Base-by-base conservation (phyloP, 2,797 vertebrate species). In the Catharus ustulatus region DNA sequence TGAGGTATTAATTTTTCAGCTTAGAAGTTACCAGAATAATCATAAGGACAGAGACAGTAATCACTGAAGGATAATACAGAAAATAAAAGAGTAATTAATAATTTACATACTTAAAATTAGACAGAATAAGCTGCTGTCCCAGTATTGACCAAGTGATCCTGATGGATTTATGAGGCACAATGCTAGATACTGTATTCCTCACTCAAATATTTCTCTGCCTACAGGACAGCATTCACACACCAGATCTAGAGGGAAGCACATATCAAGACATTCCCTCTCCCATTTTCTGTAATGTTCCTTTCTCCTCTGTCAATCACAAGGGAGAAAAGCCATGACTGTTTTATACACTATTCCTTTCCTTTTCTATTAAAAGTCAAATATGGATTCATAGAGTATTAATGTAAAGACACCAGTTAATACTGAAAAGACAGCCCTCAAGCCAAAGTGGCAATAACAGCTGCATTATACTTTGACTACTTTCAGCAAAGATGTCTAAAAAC, bases 401-500 rank as follows among this genome's bases (percentile, higher is more conserved):
- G 15, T 45, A 61, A 73, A 81, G 66, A 68, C 46, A 76, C 2
- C 22, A 24, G 20, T 34, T 73, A 90, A 79, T 42, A 77, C 12
- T 34, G 32, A 54, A 93, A 93, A 81, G 61, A 61, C 5, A 61
- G 40, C 64, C 29, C 13, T 71, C 51, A 82, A 84, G 84, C 20
- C 3, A 8, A 23, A 69, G 21, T 29, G 46, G 23, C 22, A 84
- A n/a, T 73, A 89, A 16, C 46, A 59, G 61, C 22, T 73, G 36
- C 61, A 84, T 71, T 52, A 72, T 15, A 91, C 61, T 71, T 79
- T 84, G 46, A 57, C n/a, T 68, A 23, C 26, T 89, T 55, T 51
- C n/a, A 86, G 80, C 10, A 94, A 96, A 95, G 72, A 75, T 43
- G 15, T 43, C 52, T 89, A 88, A 94, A 97, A 96, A 77, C 23